These are phyloP conservation scores for Platypus cylindrus DNA, from an alignment of 2,888 invertebrate species.

Conservation along the genomic window DNA sequence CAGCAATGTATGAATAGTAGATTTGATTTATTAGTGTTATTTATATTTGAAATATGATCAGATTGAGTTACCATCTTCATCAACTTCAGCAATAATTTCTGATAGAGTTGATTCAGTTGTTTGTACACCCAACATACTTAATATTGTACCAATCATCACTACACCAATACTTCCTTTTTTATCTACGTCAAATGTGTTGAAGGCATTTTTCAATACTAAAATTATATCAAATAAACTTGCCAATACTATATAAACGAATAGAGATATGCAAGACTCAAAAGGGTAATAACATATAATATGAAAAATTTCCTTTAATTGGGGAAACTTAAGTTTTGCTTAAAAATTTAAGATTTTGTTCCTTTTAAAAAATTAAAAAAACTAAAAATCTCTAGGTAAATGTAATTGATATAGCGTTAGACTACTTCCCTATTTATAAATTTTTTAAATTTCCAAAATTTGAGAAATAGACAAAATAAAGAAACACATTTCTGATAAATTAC, in stretches of 20 bases:
- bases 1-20: too few relatives aligned
- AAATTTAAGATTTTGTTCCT: too few relatives aligned
- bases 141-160: slow-evolving; percentile 75
- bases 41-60: too few relatives aligned
- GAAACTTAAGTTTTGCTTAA: too few relatives aligned
- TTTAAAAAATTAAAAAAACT: too few relatives aligned
- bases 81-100: slow-evolving; percentile 81
- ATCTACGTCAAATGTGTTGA: slow-evolving; percentile 80
- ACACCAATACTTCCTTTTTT: slow-evolving; percentile 80
- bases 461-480: slow-evolving; percentile 2
- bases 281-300: too few relatives aligned
- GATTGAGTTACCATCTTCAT: slow-evolving; percentile 68
- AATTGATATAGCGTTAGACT: too few relatives aligned
- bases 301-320: slow-evolving; percentile 1
- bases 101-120: slow-evolving; percentile 68
- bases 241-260: too few relatives aligned
- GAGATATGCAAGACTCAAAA: too few relatives aligned
- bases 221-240: too few relatives aligned
- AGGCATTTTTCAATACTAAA: slow-evolving; percentile 71
- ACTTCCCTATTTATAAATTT: not conserved
- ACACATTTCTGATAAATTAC: slow-evolving; percentile 30
- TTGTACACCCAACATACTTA: slow-evolving; percentile 75
- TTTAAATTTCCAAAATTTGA: slow-evolving; percentile 1
- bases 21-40: too few relatives aligned
- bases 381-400: slow-evolving; percentile 6